Evolutionary conservation across 1,140 invertebrate species (phyloP), one percentile per base, ranked within the genome.

Genomic region (Dendroctonus ponderosae): DNA sequence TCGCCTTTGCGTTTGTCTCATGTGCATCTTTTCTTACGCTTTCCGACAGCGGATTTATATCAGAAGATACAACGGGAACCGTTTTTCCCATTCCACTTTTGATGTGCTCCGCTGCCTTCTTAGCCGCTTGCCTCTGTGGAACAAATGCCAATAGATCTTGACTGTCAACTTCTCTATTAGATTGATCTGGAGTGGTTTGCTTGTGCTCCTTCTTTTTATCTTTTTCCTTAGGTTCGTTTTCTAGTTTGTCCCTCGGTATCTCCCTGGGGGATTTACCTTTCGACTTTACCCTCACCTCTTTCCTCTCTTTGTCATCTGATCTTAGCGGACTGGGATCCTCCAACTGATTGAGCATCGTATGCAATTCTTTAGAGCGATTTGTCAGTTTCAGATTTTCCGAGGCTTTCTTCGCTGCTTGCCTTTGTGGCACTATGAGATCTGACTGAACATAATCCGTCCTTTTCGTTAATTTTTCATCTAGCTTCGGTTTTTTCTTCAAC

Each of bases 391-490:
- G 89, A 74, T 91, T 93, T 79, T 94, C 93, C 3, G 91, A 91
- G 3, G 92, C 92, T 77, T 94, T 94, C 75, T 94, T 94, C 12
- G 93, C 92, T 15, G 93, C 92, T 79, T 94, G 90, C 57, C 93
- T 82, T 77, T 95, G 93, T 0, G 92, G 93, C n/a, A 95, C 92
- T 72, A 94, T 93, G 41, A 94, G 80, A 73, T 92, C 86, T 43
- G 91, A 88, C 15, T 91, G 86, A 70, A 74, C 82, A 76, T 75
- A 82, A 77, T 75, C 79, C 72, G 26, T 75, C 80, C 69, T 74
- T 78, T 66, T 75, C 80, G 75, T 68, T 79, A 77, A 54, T 12
- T 52, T 78, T 75, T 72, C 68, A 39, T 67, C 64, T 12, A 15
- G 66, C 74, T 71, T 82, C 79, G 74, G 80, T 81, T 67, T 80